Percentiles rank a stretch among this genome's conserved stretches.
These are phyloP conservation scores for Diabrotica balteata DNA, from an alignment of 2,888 invertebrate species.

Conservation along the genomic window DNA sequence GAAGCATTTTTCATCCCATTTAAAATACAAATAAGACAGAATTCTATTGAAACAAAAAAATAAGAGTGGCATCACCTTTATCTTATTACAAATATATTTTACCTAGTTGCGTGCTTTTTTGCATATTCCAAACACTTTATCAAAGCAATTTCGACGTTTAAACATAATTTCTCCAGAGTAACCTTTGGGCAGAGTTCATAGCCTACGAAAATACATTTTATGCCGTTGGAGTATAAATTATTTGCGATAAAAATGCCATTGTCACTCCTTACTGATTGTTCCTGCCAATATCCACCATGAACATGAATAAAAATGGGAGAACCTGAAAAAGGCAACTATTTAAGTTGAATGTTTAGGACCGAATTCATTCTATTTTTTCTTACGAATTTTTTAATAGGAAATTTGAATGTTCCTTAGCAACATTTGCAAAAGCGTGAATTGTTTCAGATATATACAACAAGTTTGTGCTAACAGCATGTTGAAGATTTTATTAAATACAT, in stretches of 20 bases:
- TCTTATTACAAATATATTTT: conserved; percentile 33
- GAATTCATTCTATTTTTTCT: no score
- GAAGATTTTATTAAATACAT: no score
- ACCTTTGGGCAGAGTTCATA: conserved; percentile 81
- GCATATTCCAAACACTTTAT: conserved; percentile 72
- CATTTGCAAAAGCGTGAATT: no score
- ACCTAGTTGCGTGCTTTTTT: conserved; percentile 68
- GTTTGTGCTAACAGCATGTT: no score
- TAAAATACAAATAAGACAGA: background rate
- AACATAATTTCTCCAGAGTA: conserved; percentile 67
- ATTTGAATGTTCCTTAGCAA: no score
- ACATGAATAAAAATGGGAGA: conserved; percentile 81
- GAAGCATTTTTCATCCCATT: background rate
- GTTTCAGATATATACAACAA: no score
- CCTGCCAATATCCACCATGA: conserved; percentile 92
- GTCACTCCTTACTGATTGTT: conserved; percentile 46
- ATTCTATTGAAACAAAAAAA: conserved; percentile 3
- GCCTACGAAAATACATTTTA: conserved; percentile 77
- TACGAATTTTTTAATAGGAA: no score
- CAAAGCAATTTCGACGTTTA: conserved; percentile 70
- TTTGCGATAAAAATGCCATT: conserved; percentile 45
- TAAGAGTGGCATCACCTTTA: no score
- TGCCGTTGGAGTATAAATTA: conserved; percentile 66
- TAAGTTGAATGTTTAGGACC: no score
- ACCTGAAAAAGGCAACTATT: conserved; percentile 61